Evolutionary conservation across 2,888 invertebrate species (phyloP), one percentile per base, ranked within the genome.

Genomic region (Spisula subtruncata): DNA sequence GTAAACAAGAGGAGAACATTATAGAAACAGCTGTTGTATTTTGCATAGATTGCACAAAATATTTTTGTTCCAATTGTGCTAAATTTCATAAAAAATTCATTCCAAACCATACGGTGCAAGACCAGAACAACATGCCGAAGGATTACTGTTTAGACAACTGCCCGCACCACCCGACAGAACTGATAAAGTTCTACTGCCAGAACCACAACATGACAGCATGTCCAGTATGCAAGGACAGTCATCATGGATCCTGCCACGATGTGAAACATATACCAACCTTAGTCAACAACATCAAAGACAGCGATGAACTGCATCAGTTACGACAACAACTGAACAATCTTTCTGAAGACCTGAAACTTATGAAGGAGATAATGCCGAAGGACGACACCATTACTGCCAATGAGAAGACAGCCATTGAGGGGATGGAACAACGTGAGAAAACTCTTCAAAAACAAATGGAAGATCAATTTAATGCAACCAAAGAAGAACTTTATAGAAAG

Each of bases 1-100:
- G 83, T 66, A 46, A 46, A 46, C 14, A 83, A 56, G 6, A 41
- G 14, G 83, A 46, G 0, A 41, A 83, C 20, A 41, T 14, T 5
- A 14, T 41, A 14, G 14, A 46, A n/a, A 35, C 66, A 56, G 66
- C 83, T 20, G 46, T 16, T 0, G n/a, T 5, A 8, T 83, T 66
- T 25, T 83, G 83, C 46, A 66, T 66, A 0, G 46, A 41, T 41
- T 83, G 83, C 46, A 2, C 46, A 18, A 25, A 56, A 46, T 66
- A 83, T 83, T 46, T 83, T 14, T 83, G 83, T 66, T 10, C 18
- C n/a, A 83, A 41, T n/a, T 83, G 83, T 66, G 20, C 14, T 16
- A 46, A 25, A 18, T 25, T 1, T 25, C 83, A 83, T 20, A 25
- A 20, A 41, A 20, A 14, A 1, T 25, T 41, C 29, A 35, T 46